Conservation (phyloP, 2,888 invertebrate species). For the Drosophila cracens region DNA sequence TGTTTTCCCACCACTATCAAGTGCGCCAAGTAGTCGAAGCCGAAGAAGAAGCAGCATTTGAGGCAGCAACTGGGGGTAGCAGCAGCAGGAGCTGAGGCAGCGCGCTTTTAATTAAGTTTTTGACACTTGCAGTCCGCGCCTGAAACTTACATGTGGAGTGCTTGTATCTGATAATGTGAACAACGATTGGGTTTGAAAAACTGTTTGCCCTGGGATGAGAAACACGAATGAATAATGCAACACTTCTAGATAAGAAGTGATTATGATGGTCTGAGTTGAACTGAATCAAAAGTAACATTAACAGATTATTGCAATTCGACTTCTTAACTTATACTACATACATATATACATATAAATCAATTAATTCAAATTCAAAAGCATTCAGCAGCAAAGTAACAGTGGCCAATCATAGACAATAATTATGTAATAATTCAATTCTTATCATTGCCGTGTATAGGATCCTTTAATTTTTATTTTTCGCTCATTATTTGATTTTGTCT, state of each 20-base stretch:
- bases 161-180: slow-evolving; percentile 9
- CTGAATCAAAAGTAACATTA: background rate
- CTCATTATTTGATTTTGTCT: slow-evolving; percentile 14
- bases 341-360: background rate
- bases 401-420: background rate
- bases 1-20: slow-evolving; percentile 58
- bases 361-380: background rate
- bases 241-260: background rate
- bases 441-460: background rate
- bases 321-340: background rate
- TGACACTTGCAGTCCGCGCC: slow-evolving; percentile 65
- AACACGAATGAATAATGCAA: background rate
- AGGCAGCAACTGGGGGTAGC: slow-evolving; percentile 15
- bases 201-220: slow-evolving; percentile 1
- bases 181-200: slow-evolving; percentile 11
- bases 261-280: background rate
- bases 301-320: background rate
- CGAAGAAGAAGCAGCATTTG: slow-evolving; percentile 29
- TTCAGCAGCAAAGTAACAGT: background rate
- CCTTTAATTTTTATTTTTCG: slow-evolving; percentile 6
- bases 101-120: slow-evolving; percentile 78
- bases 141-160: slow-evolving; percentile 13
- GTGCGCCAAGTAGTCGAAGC: slow-evolving; percentile 35
- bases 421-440: background rate
- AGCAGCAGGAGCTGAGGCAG: slow-evolving; percentile 49